phyloP scores from a whole-genome alignment of 2,113 vertebrate species.

The Lynx canadensis region DNA sequence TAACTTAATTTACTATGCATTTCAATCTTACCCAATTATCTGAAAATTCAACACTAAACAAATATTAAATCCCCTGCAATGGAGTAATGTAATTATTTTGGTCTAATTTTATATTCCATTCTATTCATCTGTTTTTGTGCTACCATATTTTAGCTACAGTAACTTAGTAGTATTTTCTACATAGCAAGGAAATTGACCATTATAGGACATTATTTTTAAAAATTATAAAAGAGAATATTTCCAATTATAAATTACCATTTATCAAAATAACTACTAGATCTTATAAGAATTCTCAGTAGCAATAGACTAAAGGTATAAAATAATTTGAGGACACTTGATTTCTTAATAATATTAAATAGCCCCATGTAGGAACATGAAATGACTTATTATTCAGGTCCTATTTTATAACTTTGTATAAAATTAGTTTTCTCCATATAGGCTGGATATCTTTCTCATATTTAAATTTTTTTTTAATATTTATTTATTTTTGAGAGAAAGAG shows the following conservation, averaged over 20 bases:
- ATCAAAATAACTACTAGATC: slow-evolving; percentile 11
- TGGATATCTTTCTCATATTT: neutral
- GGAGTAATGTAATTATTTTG: neutral
- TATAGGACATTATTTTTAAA: neutral
- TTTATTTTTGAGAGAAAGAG: neutral
- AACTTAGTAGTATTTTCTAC: neutral
- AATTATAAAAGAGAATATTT: neutral
- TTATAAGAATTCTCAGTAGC: neutral
- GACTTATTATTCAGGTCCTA: neutral
- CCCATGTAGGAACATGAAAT: neutral
- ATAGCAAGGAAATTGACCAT: neutral
- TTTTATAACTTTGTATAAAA: neutral
- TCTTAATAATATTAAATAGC: neutral
- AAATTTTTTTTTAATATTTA: neutral
- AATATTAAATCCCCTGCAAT: neutral
- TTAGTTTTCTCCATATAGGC: neutral
- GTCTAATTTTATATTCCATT: neutral
- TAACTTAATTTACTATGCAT: neutral
- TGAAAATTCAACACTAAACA: neutral
- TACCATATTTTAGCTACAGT: neutral
- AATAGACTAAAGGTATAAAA: neutral
- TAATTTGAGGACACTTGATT: neutral
- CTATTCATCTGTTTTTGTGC: neutral
- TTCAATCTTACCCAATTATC: neutral
- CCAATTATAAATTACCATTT: neutral